A percentile compares a stretch with the other conserved stretches of the same genome.
Conservation (phyloP, 2,113 vertebrate genomes). For the Oryzias woworae region DNA sequence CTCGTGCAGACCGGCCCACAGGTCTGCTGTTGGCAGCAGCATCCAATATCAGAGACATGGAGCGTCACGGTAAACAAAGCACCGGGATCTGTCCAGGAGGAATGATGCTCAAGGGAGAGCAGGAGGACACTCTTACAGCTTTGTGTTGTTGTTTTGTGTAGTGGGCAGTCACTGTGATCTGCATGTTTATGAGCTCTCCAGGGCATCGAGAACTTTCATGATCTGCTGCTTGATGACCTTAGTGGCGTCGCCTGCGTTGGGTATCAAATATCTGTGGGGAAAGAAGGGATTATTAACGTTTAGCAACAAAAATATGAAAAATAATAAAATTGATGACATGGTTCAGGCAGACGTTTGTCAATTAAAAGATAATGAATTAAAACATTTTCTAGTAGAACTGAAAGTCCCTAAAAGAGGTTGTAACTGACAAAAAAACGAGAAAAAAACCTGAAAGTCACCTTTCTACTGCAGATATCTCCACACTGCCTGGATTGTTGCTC, state of each 20-base stretch:
- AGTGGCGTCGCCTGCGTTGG: conserved; percentile 96
- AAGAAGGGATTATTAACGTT: not conserved
- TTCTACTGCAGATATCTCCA: conserved; percentile 94
- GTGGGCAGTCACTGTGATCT: conserved; percentile 15
- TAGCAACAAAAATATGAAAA: not conserved
- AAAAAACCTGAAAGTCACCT: conserved; percentile 74
- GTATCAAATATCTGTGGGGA: conserved; percentile 90
- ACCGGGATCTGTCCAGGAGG: conserved; percentile 41
- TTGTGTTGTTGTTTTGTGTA: conserved; percentile 36
- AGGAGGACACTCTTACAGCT: conserved; percentile 37
- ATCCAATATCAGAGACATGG: conserved; percentile 44
- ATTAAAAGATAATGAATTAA: too few relatives aligned
- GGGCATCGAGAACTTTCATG: conserved; percentile 97
- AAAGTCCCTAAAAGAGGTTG: too few relatives aligned
- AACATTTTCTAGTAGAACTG: too few relatives aligned
- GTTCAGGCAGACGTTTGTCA: not conserved
- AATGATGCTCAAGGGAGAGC: conserved; percentile 14
- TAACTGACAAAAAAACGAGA: not conserved
- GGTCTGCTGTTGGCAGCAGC: conserved; percentile 44
- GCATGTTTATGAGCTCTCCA: conserved; percentile 88
- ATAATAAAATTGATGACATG: not conserved
- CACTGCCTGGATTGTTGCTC: conserved; percentile 89
- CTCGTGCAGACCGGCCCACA: conserved; percentile 43
- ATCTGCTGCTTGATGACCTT: conserved; percentile 99
- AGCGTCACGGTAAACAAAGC: conserved; percentile 48